These are phyloP conservation scores for Avahi laniger DNA, from an alignment of 2,797 vertebrate species.

Conservation along the genomic window DNA sequence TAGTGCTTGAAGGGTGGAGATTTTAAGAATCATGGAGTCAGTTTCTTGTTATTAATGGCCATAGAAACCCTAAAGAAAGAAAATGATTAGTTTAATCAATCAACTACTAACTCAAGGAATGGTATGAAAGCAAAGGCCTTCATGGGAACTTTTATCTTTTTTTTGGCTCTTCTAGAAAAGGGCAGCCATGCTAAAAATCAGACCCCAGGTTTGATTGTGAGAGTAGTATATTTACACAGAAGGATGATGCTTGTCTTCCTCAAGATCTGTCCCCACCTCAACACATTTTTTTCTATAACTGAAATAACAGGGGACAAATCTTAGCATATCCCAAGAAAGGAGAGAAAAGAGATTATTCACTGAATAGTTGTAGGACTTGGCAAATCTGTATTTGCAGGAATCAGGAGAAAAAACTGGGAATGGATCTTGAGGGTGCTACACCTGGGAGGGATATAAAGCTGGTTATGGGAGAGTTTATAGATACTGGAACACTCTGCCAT, in stretches of 20 bases:
- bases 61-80: constrained; percentile 10
- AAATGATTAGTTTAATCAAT: not conserved
- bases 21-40: not conserved
- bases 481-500: constrained; percentile 26
- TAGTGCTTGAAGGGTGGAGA: not conserved
- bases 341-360: constrained; percentile 14
- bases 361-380: not conserved
- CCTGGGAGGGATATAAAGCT: not conserved
- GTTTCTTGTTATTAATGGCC: constrained; percentile 1
- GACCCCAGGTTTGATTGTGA: not conserved
- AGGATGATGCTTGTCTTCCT: not conserved
- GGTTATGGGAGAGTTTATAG: not conserved
- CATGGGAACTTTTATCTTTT: not conserved
- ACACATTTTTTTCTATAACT: not conserved
- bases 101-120: not conserved
- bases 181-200: not conserved
- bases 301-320: not conserved
- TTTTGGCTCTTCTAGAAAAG: not conserved
- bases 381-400: not conserved
- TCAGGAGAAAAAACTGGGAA: not conserved
- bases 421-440: not conserved
- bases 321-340: not conserved
- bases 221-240: not conserved
- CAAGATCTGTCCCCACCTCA: not conserved
- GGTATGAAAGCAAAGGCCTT: not conserved